Percentiles rank a stretch among this genome's conserved stretches.
Conservation (phyloP, 1,140 invertebrate genomes). For the Galleria mellonella region DNA sequence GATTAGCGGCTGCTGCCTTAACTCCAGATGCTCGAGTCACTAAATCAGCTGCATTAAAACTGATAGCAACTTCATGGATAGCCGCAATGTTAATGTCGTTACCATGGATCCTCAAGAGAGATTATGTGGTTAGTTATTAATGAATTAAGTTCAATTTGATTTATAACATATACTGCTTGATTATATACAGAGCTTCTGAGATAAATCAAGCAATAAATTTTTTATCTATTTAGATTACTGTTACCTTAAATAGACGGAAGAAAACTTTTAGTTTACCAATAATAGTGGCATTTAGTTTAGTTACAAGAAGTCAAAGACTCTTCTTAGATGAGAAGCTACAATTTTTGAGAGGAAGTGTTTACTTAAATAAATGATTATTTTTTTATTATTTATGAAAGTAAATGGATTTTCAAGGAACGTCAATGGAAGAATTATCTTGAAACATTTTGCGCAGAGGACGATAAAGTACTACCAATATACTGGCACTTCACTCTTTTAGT, state of each 20-base stretch:
- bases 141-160: background rate
- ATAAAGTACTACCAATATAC: conserved; percentile 77
- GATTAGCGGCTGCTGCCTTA: conserved; percentile 85
- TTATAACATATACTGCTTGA: background rate
- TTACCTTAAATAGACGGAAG: too few relatives aligned
- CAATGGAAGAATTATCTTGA: conserved; percentile 82
- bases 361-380: too few relatives aligned
- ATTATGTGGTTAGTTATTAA: conserved; percentile 73
- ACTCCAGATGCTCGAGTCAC: conserved; percentile 81
- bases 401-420: conserved; percentile 67
- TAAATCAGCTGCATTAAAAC: conserved; percentile 74
- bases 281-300: too few relatives aligned
- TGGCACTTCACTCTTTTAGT: conserved; percentile 83
- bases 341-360: too few relatives aligned
- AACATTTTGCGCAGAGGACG: conserved; percentile 81
- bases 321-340: too few relatives aligned
- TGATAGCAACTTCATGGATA: conserved; percentile 82
- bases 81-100: conserved; percentile 75
- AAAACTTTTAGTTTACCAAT: too few relatives aligned
- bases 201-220: too few relatives aligned
- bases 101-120: conserved; percentile 79
- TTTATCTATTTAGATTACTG: too few relatives aligned
- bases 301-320: too few relatives aligned
- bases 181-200: too few relatives aligned
- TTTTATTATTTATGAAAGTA: too few relatives aligned